Evolutionary conservation across 2,113 vertebrate species (phyloP).

Genomic region (Catharus fuscescens): DNA sequence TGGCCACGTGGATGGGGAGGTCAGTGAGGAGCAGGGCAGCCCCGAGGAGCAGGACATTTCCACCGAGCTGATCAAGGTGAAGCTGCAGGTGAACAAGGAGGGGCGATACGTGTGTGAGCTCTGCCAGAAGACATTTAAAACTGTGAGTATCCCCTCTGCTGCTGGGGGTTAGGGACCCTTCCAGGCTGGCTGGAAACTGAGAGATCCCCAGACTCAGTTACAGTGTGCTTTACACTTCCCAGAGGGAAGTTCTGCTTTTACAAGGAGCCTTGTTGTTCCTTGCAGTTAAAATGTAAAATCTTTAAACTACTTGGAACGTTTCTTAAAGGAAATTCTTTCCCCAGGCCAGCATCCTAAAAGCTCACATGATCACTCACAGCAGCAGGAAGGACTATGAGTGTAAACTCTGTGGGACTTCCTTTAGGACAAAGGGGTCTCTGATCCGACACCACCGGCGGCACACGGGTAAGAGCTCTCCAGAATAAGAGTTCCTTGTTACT

Average conservation of each 20-base stretch:
- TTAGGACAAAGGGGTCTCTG: slow-evolving; percentile 96
- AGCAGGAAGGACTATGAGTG: slow-evolving; percentile 94
- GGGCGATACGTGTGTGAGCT: slow-evolving; percentile 89
- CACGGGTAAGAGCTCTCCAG: slow-evolving; percentile 80
- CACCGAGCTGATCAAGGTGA: slow-evolving; percentile 71
- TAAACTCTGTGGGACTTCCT: slow-evolving; percentile 88
- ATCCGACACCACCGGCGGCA: slow-evolving; percentile 95
- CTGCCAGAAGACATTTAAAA: slow-evolving; percentile 98
- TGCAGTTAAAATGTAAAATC: background rate
- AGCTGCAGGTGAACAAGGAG: slow-evolving; percentile 84
- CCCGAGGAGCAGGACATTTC: slow-evolving; percentile 16
- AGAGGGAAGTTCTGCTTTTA: background rate
- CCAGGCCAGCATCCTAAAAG: slow-evolving; percentile 94
- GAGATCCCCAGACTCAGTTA: background rate
- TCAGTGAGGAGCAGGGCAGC: slow-evolving; percentile 61
- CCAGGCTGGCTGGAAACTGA: background rate
- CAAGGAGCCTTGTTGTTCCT: background rate
- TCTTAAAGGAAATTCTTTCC: background rate
- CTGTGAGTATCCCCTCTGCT: slow-evolving; percentile 72
- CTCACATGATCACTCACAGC: slow-evolving; percentile 95
- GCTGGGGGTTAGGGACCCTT: background rate
- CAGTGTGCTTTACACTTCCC: rapidly evolving
- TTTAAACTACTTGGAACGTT: rapidly evolving
- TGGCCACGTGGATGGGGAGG: slow-evolving; percentile 56
- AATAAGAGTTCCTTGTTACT: background rate